Evolutionary conservation across 2,113 vertebrate genomes (phyloP).

Genomic region (Phoxinus phoxinus): DNA sequence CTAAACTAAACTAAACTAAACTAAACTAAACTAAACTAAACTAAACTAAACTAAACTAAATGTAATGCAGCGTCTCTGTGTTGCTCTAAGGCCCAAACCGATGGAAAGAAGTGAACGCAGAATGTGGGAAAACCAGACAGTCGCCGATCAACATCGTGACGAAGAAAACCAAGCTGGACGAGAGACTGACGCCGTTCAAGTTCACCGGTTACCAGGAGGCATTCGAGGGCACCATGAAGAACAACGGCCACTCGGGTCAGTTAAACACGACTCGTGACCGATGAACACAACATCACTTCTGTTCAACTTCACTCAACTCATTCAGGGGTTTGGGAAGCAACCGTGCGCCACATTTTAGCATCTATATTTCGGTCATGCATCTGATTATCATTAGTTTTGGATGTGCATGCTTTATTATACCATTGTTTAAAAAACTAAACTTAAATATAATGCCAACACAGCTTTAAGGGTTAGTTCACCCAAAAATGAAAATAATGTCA

Average conservation of each 20-base stretch:
- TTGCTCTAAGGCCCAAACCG: slow-evolving; percentile 67
- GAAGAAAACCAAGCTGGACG: slow-evolving; percentile 69
- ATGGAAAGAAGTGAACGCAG: slow-evolving; percentile 61
- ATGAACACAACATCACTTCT: background rate
- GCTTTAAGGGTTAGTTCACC: no score
- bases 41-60: background rate
- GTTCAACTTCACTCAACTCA: background rate
- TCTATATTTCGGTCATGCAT: background rate
- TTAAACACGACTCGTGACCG: background rate
- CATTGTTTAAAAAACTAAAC: no score
- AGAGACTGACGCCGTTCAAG: slow-evolving; percentile 64
- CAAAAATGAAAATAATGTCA: no score
- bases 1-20: background rate
- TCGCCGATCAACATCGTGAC: slow-evolving; percentile 80
- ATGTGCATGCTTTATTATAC: no score
- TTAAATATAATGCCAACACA: no score
- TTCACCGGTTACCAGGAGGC: slow-evolving; percentile 72
- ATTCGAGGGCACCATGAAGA: slow-evolving; percentile 66
- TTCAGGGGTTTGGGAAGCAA: background rate
- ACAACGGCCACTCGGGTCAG: slow-evolving; percentile 78
- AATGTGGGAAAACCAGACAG: slow-evolving; percentile 66
- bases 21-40: background rate
- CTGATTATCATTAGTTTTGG: background rate
- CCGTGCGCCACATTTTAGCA: background rate
- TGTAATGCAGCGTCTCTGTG: background rate